phyloP scores from a whole-genome alignment of 2,113 vertebrate genomes.

The Eulemur macaco region DNA sequence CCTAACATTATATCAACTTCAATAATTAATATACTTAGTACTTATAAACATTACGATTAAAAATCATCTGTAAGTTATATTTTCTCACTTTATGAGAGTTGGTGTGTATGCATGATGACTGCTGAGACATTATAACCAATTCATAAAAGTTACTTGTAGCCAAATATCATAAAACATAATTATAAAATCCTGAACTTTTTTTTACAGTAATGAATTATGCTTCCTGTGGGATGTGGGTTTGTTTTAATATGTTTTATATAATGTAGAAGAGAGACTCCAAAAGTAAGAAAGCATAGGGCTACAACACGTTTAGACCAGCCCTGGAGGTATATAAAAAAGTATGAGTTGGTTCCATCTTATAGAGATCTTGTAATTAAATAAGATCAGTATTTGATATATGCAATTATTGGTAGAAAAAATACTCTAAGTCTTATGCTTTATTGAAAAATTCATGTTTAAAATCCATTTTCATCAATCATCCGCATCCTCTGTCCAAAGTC shows the following conservation, averaged over 20 bases:
- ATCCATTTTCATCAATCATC: not conserved
- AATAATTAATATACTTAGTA: slow-evolving; percentile 58
- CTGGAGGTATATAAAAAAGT: not conserved
- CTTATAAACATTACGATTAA: slow-evolving; percentile 59
- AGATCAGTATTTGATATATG: not conserved
- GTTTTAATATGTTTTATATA: slow-evolving; percentile 49
- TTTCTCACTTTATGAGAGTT: slow-evolving; percentile 46
- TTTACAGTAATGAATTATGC: slow-evolving; percentile 37
- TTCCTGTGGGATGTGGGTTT: slow-evolving; percentile 42
- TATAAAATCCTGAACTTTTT: slow-evolving; percentile 54
- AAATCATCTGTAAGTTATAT: slow-evolving; percentile 55
- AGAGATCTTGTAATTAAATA: not conserved
- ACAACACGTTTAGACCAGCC: not conserved
- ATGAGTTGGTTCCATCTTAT: not conserved
- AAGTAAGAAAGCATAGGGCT: not conserved
- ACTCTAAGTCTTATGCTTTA: not conserved
- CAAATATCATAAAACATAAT: slow-evolving; percentile 67
- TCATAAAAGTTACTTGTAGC: slow-evolving; percentile 65
- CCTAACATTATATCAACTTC: slow-evolving; percentile 56
- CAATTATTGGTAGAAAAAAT: not conserved
- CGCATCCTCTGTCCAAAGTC: not conserved
- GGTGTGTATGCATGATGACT: not conserved
- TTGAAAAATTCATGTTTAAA: slow-evolving; percentile 25
- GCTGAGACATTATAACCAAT: slow-evolving; percentile 52
- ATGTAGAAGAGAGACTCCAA: not conserved